phyloP scores from a whole-genome alignment of 37 sponge, comb jelly and placozoan genomes.

The Dysidea cf. avara region DNA sequence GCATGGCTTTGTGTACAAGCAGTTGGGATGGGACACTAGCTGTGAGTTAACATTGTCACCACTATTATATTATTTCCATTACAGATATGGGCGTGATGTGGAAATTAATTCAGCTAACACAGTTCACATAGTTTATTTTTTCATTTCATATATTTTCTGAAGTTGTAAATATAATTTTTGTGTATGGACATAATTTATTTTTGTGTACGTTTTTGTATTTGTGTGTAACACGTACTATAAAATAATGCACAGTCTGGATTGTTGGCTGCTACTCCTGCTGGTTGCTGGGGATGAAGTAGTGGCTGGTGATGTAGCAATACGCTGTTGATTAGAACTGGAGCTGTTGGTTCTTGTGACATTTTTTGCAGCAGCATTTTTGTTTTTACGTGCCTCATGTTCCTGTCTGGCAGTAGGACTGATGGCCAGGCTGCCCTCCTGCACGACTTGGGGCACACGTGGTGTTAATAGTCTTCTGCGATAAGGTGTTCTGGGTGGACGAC shows the following conservation, averaged over 20 bases:
- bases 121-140: too few relatives aligned
- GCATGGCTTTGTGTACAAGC: conserved; percentile 67
- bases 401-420: conserved; percentile 62
- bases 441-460: neutral
- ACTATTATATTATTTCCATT: too few relatives aligned
- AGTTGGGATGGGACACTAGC: conserved; percentile 88
- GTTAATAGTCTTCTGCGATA: too few relatives aligned
- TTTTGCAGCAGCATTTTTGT: neutral
- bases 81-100: too few relatives aligned
- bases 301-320: neutral
- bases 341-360: neutral
- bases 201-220: too few relatives aligned
- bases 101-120: too few relatives aligned
- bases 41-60: conserved; percentile 22
- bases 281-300: neutral
- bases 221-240: conserved; percentile 7
- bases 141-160: too few relatives aligned
- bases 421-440: conserved; percentile 64
- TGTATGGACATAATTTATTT: too few relatives aligned
- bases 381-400: conserved; percentile 9
- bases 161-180: too few relatives aligned
- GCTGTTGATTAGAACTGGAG: neutral
- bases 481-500: too few relatives aligned
- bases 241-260: conserved; percentile 18
- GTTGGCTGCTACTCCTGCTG: neutral